phyloP scores from a whole-genome alignment of 1,140 invertebrate genomes.

The Dufourea novaeangliae region DNA sequence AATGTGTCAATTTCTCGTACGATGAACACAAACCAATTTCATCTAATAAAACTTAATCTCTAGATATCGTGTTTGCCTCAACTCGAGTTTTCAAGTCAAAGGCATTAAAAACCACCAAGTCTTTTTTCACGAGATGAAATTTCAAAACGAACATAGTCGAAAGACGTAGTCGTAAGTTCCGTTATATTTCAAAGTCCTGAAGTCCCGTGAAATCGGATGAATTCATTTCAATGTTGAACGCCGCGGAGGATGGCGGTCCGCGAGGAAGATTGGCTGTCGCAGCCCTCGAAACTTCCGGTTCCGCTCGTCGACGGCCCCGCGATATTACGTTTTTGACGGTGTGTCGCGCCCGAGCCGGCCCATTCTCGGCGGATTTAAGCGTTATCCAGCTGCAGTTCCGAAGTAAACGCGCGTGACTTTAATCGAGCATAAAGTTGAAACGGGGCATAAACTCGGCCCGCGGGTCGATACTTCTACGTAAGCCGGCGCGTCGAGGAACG shows the following conservation, averaged over 20 bases:
- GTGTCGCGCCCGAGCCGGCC: neutral
- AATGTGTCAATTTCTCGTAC: no score
- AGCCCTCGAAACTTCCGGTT: neutral
- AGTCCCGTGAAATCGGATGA: neutral
- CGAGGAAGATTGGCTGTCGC: slow-evolving; percentile 4
- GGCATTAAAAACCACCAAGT: no score
- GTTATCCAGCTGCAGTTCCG: slow-evolving; percentile 46
- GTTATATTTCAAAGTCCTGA: neutral
- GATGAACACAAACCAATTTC: no score
- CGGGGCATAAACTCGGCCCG: slow-evolving; percentile 42
- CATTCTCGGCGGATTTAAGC: slow-evolving; percentile 39
- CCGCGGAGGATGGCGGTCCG: neutral
- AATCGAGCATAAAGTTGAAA: slow-evolving; percentile 57
- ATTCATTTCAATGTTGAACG: slow-evolving; percentile 2
- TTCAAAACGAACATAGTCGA: no score
- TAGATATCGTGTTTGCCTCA: no score
- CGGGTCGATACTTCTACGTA: slow-evolving; percentile 28
- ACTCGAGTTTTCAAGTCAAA: no score
- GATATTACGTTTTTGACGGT: slow-evolving; percentile 23
- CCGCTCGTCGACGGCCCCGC: neutral
- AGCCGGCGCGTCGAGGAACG: neutral
- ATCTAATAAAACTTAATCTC: no score
- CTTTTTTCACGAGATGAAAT: no score
- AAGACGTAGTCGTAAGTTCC: no score
- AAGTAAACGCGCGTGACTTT: slow-evolving; percentile 54